These are phyloP conservation scores for Panulirus ornatus DNA, from an alignment of 1,140 invertebrate genomes.

Conservation along the genomic window DNA sequence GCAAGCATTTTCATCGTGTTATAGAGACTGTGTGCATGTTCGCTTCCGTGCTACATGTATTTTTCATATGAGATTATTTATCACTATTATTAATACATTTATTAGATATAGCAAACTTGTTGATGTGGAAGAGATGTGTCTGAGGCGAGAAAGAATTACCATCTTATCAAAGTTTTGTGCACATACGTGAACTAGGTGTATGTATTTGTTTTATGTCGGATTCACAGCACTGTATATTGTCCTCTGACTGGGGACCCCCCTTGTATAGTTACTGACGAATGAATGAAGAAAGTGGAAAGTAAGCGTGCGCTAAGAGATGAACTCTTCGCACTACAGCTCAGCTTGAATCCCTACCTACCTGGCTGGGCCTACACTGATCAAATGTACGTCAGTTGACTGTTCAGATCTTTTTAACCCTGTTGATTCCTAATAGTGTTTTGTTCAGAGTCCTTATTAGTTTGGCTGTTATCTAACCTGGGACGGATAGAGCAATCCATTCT, in stretches of 20 bases:
- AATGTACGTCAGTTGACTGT: constrained; percentile 10
- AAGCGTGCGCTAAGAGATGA: constrained; percentile 52
- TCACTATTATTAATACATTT: constrained; percentile 62
- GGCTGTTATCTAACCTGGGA: constrained; percentile 52
- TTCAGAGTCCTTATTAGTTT: constrained; percentile 38
- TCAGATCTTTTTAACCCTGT: constrained; percentile 56
- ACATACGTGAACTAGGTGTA: constrained; percentile 63
- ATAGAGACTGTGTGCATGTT: constrained; percentile 71
- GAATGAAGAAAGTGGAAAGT: constrained; percentile 6
- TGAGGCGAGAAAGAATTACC: constrained; percentile 68
- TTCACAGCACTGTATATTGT: constrained; percentile 64
- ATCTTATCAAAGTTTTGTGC: constrained; percentile 68
- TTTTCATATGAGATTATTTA: constrained; percentile 70
- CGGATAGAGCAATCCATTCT: constrained; percentile 48
- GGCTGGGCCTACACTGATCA: background rate
- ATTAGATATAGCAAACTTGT: constrained; percentile 58
- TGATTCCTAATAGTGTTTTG: constrained; percentile 51
- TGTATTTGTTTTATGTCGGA: constrained; percentile 65
- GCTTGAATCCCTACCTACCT: background rate
- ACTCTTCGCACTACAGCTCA: constrained; percentile 32
- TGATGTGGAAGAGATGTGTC: constrained; percentile 66
- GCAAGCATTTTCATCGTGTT: constrained; percentile 70
- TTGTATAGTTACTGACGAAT: constrained; percentile 47
- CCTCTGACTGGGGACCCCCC: constrained; percentile 28
- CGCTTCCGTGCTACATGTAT: constrained; percentile 73